A percentile compares a stretch with the other conserved stretches of the same genome.
These are phyloP conservation scores for Pterois miles DNA, from an alignment of 2,797 vertebrate genomes.

Conservation along the genomic window DNA sequence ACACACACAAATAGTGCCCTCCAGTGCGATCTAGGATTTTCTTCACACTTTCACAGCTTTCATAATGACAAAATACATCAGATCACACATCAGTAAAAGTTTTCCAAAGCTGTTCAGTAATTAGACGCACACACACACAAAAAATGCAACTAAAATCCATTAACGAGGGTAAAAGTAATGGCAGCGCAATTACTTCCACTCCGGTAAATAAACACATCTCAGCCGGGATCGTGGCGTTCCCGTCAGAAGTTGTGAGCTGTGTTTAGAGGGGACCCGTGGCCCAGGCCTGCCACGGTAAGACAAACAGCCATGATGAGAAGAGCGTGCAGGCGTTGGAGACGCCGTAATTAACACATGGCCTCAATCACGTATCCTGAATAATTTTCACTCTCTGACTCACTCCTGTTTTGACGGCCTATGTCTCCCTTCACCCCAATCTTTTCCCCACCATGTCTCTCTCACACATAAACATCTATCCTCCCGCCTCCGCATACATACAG, in stretches of 20 bases:
- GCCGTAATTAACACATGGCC: conserved; percentile 71
- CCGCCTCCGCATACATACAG: conserved; percentile 22
- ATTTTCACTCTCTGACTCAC: conserved; percentile 54
- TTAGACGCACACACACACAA: not conserved
- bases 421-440: conserved; percentile 52
- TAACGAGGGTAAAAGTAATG: not conserved
- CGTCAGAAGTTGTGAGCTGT: conserved; percentile 46
- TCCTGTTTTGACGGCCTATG: conserved; percentile 24
- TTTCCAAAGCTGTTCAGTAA: not conserved
- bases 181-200: conserved; percentile 28
- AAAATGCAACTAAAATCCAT: conserved; percentile 1
- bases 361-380: conserved; percentile 63
- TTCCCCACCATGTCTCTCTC: conserved; percentile 15
- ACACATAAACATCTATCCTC: conserved; percentile 10
- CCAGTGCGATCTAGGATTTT: not conserved
- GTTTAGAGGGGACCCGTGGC: conserved; percentile 49
- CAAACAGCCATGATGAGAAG: conserved; percentile 68
- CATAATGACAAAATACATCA: not conserved
- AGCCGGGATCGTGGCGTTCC: conserved; percentile 23
- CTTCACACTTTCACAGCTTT: not conserved
- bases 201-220: conserved; percentile 47
- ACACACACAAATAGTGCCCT: not conserved
- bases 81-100: not conserved
- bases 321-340: conserved; percentile 44
- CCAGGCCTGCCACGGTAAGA: conserved; percentile 54